Conservation (phyloP, 2,888 invertebrate genomes). For the Mythimna lalbum region DNA sequence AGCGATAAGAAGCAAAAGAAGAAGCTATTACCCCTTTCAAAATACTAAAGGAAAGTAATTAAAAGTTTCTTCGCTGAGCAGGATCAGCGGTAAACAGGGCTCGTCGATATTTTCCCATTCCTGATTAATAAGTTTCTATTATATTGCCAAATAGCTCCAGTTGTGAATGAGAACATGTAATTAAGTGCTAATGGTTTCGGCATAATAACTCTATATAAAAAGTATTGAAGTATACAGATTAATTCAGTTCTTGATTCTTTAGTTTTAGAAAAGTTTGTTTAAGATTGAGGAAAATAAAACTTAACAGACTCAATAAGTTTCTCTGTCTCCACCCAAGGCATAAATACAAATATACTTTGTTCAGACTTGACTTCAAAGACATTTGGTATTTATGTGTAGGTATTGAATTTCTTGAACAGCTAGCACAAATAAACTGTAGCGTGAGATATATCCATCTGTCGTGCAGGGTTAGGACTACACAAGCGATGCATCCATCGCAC, state of each 20-base stretch:
- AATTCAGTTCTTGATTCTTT: conserved; percentile 36
- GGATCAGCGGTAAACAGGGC: conserved; percentile 68
- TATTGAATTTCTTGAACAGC: not conserved
- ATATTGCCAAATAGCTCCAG: conserved; percentile 59
- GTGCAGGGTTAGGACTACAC: conserved; percentile 18
- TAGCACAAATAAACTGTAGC: conserved; percentile 1
- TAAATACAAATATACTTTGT: not conserved
- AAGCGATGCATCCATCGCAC: conserved; percentile 48
- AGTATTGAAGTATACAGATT: conserved; percentile 43
- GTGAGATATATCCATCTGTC: conserved; percentile 23
- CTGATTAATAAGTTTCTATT: conserved; percentile 69
- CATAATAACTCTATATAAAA: conserved; percentile 51
- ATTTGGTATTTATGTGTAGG: not conserved
- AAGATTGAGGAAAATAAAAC: not conserved
- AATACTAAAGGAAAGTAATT: conserved; percentile 80
- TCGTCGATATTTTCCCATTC: conserved; percentile 72
- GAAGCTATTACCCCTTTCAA: conserved; percentile 74
- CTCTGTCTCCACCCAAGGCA: not conserved
- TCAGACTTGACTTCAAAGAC: conserved; percentile 6
- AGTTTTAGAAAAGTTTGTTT: not conserved
- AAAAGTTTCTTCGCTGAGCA: conserved; percentile 74
- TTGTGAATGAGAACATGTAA: conserved; percentile 66
- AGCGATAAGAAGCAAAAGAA: conserved; percentile 69
- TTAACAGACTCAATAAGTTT: not conserved
- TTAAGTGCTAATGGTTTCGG: conserved; percentile 68